Evolutionary conservation across 2,113 vertebrate genomes (phyloP).

Genomic region (Rissa tridactyla): DNA sequence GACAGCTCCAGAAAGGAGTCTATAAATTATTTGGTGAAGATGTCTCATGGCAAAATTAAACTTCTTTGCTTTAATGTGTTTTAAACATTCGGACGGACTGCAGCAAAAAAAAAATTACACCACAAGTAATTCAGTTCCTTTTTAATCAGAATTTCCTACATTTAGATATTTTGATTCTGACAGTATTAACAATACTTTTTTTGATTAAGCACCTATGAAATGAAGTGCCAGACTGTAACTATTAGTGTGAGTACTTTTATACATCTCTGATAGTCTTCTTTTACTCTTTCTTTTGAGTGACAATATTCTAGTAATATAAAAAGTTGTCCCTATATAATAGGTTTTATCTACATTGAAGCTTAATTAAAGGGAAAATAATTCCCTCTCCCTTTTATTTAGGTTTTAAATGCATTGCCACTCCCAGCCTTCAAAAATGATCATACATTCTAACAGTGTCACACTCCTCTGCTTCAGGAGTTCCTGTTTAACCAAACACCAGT

Average conservation of each 20-base stretch:
- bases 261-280: not conserved
- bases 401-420: not conserved
- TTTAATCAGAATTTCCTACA: not conserved
- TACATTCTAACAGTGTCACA: not conserved
- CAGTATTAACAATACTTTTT: not conserved
- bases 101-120: not conserved
- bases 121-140: not conserved
- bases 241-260: not conserved
- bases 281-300: not conserved
- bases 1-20: not conserved
- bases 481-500: constrained; percentile 8
- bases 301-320: not conserved
- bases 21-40: not conserved
- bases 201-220: not conserved
- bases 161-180: not conserved
- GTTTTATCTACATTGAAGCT: not conserved
- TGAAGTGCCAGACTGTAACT: not conserved
- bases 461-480: not conserved
- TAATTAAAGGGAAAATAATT: not conserved
- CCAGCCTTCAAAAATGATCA: not conserved
- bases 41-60: not conserved
- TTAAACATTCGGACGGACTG: not conserved
- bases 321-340: not conserved
- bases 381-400: not conserved
- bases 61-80: not conserved